These are phyloP conservation scores for Lycaon pictus DNA, from an alignment of 2,113 vertebrate genomes.

Conservation along the genomic window DNA sequence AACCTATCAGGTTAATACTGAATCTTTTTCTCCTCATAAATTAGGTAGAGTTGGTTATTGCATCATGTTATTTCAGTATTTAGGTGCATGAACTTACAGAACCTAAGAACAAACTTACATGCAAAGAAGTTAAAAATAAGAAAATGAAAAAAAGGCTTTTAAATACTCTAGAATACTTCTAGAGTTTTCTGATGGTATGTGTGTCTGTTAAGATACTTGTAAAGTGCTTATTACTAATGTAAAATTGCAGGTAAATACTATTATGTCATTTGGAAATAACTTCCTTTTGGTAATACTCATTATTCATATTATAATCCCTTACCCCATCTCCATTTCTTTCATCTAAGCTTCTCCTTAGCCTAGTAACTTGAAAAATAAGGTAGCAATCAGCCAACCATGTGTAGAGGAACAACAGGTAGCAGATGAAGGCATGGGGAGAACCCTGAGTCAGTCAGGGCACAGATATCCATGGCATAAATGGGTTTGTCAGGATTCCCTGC, in stretches of 20 bases:
- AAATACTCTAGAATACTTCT: not conserved
- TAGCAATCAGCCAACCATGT: not conserved
- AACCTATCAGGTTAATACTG: not conserved
- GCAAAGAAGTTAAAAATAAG: not conserved
- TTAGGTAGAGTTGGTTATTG: not conserved
- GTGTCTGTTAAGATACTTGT: not conserved
- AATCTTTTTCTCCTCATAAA: not conserved
- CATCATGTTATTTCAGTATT: not conserved
- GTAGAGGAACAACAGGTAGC: not conserved
- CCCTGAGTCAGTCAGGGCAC: not conserved
- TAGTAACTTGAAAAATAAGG: not conserved
- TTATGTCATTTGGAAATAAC: not conserved
- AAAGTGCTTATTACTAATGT: not conserved
- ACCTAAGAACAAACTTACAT: not conserved
- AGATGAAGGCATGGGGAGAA: not conserved
- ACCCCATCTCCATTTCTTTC: not conserved
- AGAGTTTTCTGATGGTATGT: not conserved
- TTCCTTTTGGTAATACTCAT: not conserved
- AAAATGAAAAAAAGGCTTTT: not conserved
- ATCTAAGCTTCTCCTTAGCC: not conserved
- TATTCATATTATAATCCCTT: not conserved
- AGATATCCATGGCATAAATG: accelerated
- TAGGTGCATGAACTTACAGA: not conserved
- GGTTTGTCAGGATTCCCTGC: not conserved
- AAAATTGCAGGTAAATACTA: not conserved